These are phyloP conservation scores for Macrosoma leucophasiata DNA, from an alignment of 2,888 invertebrate species.

Conservation along the genomic window DNA sequence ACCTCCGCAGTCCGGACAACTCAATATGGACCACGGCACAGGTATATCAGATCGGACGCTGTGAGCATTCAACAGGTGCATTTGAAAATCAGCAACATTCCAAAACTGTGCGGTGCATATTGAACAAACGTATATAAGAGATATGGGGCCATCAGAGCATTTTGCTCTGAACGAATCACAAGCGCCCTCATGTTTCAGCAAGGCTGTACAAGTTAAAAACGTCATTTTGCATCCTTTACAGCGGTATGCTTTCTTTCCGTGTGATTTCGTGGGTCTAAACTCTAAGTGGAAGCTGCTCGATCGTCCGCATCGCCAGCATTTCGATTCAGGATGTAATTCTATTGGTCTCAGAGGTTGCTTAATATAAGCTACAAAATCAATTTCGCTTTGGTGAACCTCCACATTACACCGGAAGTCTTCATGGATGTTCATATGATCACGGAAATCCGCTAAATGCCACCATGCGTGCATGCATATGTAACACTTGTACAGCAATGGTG, in stretches of 20 bases:
- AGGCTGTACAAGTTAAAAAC: slow-evolving; percentile 27
- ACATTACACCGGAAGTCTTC: rapidly evolving
- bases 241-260: slow-evolving; percentile 12
- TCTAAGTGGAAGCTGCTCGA: slow-evolving; percentile 19
- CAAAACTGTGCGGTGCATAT: neutral
- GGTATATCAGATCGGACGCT: slow-evolving; percentile 39
- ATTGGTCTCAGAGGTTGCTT: slow-evolving; percentile 6
- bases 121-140: neutral
- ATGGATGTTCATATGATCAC: slow-evolving; percentile 32
- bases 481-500: slow-evolving; percentile 44
- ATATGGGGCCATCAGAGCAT: slow-evolving; percentile 11
- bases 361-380: slow-evolving; percentile 26
- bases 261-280: neutral
- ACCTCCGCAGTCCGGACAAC: slow-evolving; percentile 12
- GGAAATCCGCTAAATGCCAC: slow-evolving; percentile 41
- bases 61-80: slow-evolving; percentile 20
- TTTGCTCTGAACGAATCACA: slow-evolving; percentile 13
- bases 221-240: slow-evolving; percentile 26
- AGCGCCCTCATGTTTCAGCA: slow-evolving; percentile 17
- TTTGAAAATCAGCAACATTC: neutral
- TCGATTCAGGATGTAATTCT: slow-evolving; percentile 4
- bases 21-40: neutral
- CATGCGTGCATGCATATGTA: slow-evolving; percentile 38
- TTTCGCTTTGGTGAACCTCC: slow-evolving; percentile 15
- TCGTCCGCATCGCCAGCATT: slow-evolving; percentile 38